These are phyloP conservation scores for Chaetophractus vellerosus DNA, from an alignment of 2,797 vertebrate genomes.

Conservation along the genomic window DNA sequence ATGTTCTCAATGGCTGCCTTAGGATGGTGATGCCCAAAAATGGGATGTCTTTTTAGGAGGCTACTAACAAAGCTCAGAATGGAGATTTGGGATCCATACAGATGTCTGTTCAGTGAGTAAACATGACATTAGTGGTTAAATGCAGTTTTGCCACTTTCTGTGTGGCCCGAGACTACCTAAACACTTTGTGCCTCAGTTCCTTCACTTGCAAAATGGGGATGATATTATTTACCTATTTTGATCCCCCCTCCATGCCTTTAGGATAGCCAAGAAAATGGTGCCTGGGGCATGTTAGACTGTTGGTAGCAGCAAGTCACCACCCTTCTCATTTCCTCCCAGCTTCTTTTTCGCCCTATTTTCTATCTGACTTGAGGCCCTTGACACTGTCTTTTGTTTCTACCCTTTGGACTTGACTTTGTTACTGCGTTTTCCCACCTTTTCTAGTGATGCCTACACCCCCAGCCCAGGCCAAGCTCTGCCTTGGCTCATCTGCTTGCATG, in stretches of 20 bases:
- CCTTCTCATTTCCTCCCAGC: background rate
- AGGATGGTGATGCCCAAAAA: conserved; percentile 3
- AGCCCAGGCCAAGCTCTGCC: background rate
- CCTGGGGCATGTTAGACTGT: background rate
- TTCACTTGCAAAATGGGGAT: background rate
- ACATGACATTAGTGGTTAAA: background rate
- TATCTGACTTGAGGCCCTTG: background rate
- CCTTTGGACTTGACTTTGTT: background rate
- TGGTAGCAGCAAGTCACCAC: background rate
- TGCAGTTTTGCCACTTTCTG: background rate
- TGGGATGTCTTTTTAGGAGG: conserved; percentile 74
- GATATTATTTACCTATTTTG: background rate
- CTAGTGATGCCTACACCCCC: background rate
- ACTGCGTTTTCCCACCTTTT: background rate
- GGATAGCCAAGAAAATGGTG: background rate
- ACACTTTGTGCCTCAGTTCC: background rate
- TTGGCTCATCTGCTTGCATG: background rate
- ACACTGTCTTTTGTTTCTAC: background rate
- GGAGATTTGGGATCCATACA: background rate
- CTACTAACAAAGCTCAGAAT: conserved; percentile 75
- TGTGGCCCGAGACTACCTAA: background rate
- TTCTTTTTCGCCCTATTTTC: background rate
- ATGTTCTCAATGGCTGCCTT: conserved; percentile 35
- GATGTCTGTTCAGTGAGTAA: background rate
- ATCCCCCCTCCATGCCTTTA: background rate